Base-by-base conservation (phyloP, 2,797 vertebrate species). In the Menidia menidia region DNA sequence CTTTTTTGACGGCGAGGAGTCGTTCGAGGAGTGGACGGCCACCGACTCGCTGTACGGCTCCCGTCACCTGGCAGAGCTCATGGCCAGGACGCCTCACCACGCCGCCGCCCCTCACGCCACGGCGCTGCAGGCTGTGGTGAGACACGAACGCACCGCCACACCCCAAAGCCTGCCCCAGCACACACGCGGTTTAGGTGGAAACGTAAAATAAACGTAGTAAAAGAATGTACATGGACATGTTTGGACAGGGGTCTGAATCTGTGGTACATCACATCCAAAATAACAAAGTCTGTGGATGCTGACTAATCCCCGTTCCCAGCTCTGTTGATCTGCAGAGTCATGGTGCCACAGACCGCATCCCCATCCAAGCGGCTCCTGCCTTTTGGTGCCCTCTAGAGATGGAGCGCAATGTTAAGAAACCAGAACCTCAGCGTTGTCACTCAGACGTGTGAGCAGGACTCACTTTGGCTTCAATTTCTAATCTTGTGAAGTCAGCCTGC, bases 1-100 rank as follows among this genome's bases (percentile, higher is more conserved):
- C 25, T 98, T 98, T 80, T 94, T 98, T 41, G 97, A 98, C 0
- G 97, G 97, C 0, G 97, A 98, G 73, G 97, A 98, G 78, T 95
- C 97, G 0, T 95, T 98, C 8, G 93, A 88, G 62, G 92, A 95
- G 10, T 98, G 97, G 97, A 96, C 95, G 0, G 89, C 69, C 67
- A 92, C 86, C 0, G 97, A 98, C 72, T 98, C 97, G 0, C 90
- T 98, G 30, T 98, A 98, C 0, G 97, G 97, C 6, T 96, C 97
- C 2, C 95, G 95, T 2, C 97, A 98, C 87, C 87, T 98, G 71
- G 96, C 96, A 0, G 90, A 94, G 32, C 93, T 83, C 9, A 96
- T 98, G 96, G 92, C 92, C 0, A 75, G 65, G 30, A 90, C 89
- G 0, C 88, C 89, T 0, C 95, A 96, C 54, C 93, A 91, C 0